These are phyloP conservation scores for Seira sanloemensis DNA, from an alignment of 2,888 invertebrate genomes.

Conservation along the genomic window DNA sequence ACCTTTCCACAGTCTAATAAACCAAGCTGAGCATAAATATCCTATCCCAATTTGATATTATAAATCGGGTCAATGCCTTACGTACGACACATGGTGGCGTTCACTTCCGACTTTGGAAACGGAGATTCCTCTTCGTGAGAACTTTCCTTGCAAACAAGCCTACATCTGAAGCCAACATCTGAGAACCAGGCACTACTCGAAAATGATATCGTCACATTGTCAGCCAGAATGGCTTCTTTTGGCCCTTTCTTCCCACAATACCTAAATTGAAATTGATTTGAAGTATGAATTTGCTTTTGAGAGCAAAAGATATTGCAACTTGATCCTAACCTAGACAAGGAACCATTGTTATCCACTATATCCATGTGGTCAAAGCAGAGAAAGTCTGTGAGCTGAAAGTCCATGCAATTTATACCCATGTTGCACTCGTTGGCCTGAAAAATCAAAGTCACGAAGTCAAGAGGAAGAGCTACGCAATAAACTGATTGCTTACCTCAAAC, in stretches of 20 bases:
- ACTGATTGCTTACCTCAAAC: too few species aligned
- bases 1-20: conserved; percentile 68
- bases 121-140: background rate
- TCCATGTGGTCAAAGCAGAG: conserved; percentile 69
- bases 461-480: too few species aligned
- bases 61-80: background rate
- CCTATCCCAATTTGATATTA: background rate
- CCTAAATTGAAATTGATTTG: conserved; percentile 31
- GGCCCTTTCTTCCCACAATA: conserved; percentile 64
- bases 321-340: conserved; percentile 49
- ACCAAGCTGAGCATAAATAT: background rate
- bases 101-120: conserved; percentile 11
- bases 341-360: conserved; percentile 63
- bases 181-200: conserved; percentile 62
- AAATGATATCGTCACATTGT: conserved; percentile 60
- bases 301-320: background rate
- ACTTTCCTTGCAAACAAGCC: conserved; percentile 47
- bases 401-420: conserved; percentile 55
- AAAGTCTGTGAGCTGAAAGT: conserved; percentile 67
- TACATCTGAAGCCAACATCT: conserved; percentile 66
- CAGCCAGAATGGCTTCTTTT: conserved; percentile 21
- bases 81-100: conserved; percentile 41
- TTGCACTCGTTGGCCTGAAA: conserved; percentile 29
- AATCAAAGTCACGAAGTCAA: too few species aligned
- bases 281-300: background rate